Percentiles rank a stretch among this genome's conserved stretches.
Evolutionary conservation across 2,888 invertebrate species (phyloP).

Genomic region (Phyllotreta striolata): DNA sequence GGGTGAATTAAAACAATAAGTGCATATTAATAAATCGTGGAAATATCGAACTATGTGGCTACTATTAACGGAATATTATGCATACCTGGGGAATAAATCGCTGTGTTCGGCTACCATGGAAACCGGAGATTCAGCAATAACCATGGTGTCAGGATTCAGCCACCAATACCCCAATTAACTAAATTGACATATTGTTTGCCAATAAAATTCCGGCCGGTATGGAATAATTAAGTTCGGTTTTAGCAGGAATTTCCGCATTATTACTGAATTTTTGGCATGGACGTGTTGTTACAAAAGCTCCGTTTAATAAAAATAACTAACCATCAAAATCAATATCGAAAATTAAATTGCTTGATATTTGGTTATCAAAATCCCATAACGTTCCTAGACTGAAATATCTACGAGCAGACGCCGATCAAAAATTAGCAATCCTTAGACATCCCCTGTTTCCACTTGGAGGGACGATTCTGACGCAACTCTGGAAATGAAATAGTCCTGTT

Average conservation of each 20-base stretch:
- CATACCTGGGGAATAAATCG: constrained; percentile 34
- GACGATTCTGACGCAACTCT: constrained; percentile 46
- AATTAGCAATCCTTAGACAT: constrained; percentile 10
- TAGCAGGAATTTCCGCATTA: constrained; percentile 16
- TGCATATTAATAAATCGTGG: no score
- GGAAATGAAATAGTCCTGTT: constrained; percentile 58
- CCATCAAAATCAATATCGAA: no score
- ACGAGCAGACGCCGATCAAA: constrained; percentile 21
- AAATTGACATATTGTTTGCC: constrained; percentile 33
- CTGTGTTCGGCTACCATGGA: constrained; percentile 29
- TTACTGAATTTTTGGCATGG: constrained; percentile 20
- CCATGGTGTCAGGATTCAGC: constrained; percentile 29
- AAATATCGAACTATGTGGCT: not conserved
- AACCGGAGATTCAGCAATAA: constrained; percentile 33
- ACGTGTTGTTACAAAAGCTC: not conserved
- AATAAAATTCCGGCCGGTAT: constrained; percentile 23
- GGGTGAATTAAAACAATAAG: no score
- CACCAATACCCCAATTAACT: constrained; percentile 34
- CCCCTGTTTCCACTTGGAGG: constrained; percentile 14
- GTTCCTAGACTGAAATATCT: not conserved
- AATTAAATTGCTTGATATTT: no score
- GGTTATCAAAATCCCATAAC: no score
- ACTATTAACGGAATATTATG: constrained; percentile 29
- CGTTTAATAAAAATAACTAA: no score
- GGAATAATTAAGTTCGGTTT: constrained; percentile 28